Evolutionary conservation across 2,113 vertebrate species (phyloP).

Genomic region (Pluvialis apricaria): DNA sequence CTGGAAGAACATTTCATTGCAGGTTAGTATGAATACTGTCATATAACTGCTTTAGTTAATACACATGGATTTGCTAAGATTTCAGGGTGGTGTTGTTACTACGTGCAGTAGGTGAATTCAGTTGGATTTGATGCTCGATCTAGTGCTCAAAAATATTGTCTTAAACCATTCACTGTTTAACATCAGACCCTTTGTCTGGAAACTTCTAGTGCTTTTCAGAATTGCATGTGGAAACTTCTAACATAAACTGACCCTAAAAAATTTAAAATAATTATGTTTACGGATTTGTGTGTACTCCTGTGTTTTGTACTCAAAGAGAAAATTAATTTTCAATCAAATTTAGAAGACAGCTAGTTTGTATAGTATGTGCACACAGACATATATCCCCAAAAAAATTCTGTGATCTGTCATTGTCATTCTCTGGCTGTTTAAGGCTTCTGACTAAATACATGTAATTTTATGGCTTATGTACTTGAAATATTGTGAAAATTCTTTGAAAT

Average conservation of each 20-base stretch:
- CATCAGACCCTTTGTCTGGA: background rate
- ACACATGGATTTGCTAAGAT: background rate
- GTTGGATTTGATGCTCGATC: background rate
- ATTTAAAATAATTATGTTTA: background rate
- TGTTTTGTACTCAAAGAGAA: background rate
- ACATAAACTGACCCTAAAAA: background rate
- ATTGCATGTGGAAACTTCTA: background rate
- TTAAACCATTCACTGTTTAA: background rate
- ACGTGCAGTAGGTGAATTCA: background rate
- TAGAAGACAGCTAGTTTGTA: background rate
- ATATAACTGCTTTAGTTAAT: background rate
- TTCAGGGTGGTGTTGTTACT: background rate
- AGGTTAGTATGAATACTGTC: constrained; percentile 55
- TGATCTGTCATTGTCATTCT: background rate
- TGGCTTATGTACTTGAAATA: background rate
- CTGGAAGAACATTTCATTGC: constrained; percentile 44
- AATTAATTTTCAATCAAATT: background rate
- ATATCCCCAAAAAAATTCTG: background rate
- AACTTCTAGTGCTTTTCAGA: background rate
- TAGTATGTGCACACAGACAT: background rate
- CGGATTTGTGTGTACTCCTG: accelerated
- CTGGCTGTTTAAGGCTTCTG: background rate
- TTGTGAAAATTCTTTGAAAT: background rate
- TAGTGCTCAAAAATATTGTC: background rate
- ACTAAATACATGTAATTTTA: background rate